Conservation (phyloP, 1,140 invertebrate genomes). For the Ooceraea biroi region DNA sequence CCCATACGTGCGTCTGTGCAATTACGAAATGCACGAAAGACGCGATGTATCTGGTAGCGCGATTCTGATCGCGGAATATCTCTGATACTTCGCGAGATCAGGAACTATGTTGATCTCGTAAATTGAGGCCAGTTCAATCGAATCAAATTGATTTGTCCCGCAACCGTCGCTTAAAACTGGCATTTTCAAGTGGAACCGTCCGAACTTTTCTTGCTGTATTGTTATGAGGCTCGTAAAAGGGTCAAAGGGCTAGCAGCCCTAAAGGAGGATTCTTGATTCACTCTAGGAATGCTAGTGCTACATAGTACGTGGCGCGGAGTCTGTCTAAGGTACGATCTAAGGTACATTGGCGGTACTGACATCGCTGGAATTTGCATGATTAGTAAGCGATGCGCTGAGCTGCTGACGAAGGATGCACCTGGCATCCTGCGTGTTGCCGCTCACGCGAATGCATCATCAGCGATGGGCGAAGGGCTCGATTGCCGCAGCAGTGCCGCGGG, state of each 20-base stretch:
- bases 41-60: neutral
- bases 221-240: neutral
- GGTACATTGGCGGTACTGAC: constrained; percentile 8
- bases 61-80: neutral
- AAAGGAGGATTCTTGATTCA: neutral
- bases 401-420: constrained; percentile 57
- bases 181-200: neutral
- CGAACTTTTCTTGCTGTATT: neutral
- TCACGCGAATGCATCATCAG: constrained; percentile 55
- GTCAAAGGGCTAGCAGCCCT: neutral
- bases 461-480: constrained; percentile 31
- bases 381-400: constrained; percentile 36
- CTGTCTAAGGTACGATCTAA: constrained; percentile 18
- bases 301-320: neutral
- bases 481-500: constrained; percentile 23
- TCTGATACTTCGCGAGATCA: neutral
- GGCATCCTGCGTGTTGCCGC: constrained; percentile 25
- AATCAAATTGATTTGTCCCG: neutral
- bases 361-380: constrained; percentile 65
- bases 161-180: neutral
- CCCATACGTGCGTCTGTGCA: no score
- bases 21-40: neutral
- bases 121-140: neutral
- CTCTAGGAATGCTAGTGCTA: constrained; percentile 7
- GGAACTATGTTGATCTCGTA: no score